Evolutionary conservation across 2,113 vertebrate genomes (phyloP), one percentile per base, ranked within the genome.

Genomic region (Nestor notabilis): DNA sequence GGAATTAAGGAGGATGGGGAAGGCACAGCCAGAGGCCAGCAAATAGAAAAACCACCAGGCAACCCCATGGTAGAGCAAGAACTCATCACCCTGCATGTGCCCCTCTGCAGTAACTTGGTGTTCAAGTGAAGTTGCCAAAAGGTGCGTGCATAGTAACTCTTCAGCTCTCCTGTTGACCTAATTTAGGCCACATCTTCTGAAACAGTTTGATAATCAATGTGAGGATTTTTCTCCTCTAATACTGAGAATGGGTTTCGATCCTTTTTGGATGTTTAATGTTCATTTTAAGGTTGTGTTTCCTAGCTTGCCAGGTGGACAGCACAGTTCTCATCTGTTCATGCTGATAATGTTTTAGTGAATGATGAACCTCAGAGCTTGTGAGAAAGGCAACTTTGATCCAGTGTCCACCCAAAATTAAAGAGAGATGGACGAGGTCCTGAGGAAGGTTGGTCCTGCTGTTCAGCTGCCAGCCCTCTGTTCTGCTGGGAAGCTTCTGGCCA

Each of bases 381-480:
- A 93, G 70, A 96, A 97, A 96, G 93, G 96, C 92, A 95, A 86
- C 93, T 95, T 94, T 66, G 87, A 91, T 97, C 87, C 95, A 86
- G 60, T n/a, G 80, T 94, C 95, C 78, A 93, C 86, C 88, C 79
- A 88, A 81, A 94, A 53, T 61, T 61, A 91, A 92, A 76, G 25
- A 28, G 29, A 84, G 95, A 89, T 93, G 93, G 90, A 94, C 24
- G 9, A 63, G 85, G 80, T 95, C 95, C 96, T 95, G 95, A 97
- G 94, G 91, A 92, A 90, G 89, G 77, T 66, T 28, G n/a, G 50
- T 83, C 74, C 66, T 50, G 66, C 53, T 69, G 50, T 71, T 98
- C 97, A 98, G 96, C 97, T 98, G 81, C 97, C 97, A 97, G 96
- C 97, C 97, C 96, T 98, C 95, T 97, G 97, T 95, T 98, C 98